Base-by-base conservation (phyloP, 92 coral and sea anemone genomes). In the Phymanthus crucifer region DNA sequence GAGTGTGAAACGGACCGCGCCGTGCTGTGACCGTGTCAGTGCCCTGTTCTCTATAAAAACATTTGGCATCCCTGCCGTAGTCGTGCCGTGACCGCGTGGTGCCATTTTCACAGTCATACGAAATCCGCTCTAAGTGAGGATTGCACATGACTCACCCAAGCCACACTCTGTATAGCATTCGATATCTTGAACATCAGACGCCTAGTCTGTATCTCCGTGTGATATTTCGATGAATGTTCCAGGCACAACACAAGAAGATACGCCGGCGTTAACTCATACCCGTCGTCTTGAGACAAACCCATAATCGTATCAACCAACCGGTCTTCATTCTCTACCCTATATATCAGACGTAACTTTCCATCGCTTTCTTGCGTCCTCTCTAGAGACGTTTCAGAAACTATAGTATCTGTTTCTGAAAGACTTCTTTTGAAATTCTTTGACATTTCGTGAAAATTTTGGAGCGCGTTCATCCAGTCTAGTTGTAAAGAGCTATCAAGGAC, bases 201-300 rank as follows among this genome's bases (percentile, higher is more conserved):
- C 54, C 99, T 83, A 12, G 99, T 96, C 75, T 90, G 92, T 37
- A 84, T 45, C 40, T 96, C 98, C 3, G 85, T 81, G 72, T 96
- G 98, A 80, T 85, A 80, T 36, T 72, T 87, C 13, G 96, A 95
- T 18, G 99, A 96, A 75, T 93, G 95, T 56, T 96, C 98, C 38
- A 96, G 85, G 18, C 93, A 83, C 87, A 96, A 76, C 17, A 96
- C 70, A 37, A 96, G 74, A 78, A 96, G 76, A 79, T 96, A 93
- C 17, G 99, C 85, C 11, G 99, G 94, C 8, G 97, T 82, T 43
- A 96, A 74, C 77, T 90, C 90, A 88, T 93, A 96, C 23, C 90
- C 86, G 23, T 83, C 84, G 29, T 85, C 74, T 47, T 93, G 94
- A 37, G 89, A 90, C 38, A 91, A 68, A 70, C 74, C 80, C 38